Conservation (phyloP, 2,113 vertebrate species). For the Lathamus discolor region DNA sequence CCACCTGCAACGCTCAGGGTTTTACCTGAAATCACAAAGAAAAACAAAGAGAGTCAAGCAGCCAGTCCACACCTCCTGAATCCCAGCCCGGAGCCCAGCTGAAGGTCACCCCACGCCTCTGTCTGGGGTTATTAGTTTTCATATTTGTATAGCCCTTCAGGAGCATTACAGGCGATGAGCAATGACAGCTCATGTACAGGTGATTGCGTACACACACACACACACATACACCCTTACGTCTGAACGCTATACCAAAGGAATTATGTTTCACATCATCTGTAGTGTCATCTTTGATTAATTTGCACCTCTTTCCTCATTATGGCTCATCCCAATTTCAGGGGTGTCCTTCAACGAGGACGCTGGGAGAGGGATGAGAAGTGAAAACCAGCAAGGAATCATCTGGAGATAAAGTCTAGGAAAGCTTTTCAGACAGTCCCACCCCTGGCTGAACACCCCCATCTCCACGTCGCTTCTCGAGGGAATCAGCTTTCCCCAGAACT, state of each 20-base stretch:
- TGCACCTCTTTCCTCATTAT: conserved; percentile 34
- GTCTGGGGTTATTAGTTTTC: not conserved
- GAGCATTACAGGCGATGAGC: not conserved
- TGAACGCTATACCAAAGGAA: not conserved
- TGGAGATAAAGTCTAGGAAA: not conserved
- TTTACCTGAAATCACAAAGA: not conserved
- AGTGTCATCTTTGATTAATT: conserved; percentile 70
- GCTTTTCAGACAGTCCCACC: no score
- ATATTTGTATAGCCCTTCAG: not conserved
- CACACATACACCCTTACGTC: fast-evolving
- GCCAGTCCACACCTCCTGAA: fast-evolving
- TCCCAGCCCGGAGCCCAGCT: not conserved
- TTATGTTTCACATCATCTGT: conserved; percentile 32
- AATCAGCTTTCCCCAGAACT: not conserved
- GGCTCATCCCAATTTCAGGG: conserved; percentile 53
- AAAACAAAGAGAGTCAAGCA: not conserved
- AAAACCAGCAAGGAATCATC: not conserved
- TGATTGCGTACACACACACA: not conserved
- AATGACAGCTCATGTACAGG: not conserved
- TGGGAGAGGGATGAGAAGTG: not conserved
- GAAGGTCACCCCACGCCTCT: not conserved
- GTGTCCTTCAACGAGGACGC: conserved; percentile 54
- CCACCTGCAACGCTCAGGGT: fast-evolving
- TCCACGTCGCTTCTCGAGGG: fast-evolving
- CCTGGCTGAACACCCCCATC: not conserved